A percentile compares a stretch with the other conserved stretches of the same genome.
phyloP scores from a whole-genome alignment of 2,797 vertebrate species.

The Salmo trutta region DNA sequence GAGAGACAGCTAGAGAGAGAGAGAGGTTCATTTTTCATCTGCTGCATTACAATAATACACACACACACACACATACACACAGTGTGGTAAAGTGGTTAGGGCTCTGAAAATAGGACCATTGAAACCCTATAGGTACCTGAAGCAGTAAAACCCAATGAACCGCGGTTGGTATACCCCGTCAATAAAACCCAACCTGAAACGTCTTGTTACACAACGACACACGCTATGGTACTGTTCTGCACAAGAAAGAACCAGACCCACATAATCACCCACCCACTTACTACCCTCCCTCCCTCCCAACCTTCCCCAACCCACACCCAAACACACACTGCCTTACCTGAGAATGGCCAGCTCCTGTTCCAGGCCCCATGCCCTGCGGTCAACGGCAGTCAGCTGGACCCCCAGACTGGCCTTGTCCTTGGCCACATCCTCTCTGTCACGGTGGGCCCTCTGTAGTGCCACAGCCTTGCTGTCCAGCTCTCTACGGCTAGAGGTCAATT shows the following conservation, averaged over 20 bases:
- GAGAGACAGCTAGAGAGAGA: neutral
- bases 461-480: slow-evolving; percentile 70
- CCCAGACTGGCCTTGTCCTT: slow-evolving; percentile 75
- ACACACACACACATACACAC: no score
- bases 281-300: slow-evolving; percentile 25
- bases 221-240: neutral
- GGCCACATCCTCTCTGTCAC: slow-evolving; percentile 74
- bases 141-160: slow-evolving; percentile 64
- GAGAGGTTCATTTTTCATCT: neutral
- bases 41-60: neutral
- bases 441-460: slow-evolving; percentile 61
- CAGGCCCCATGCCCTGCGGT: slow-evolving; percentile 70
- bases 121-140: slow-evolving; percentile 57
- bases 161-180: slow-evolving; percentile 56
- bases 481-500: slow-evolving; percentile 68
- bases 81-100: slow-evolving; percentile 34
- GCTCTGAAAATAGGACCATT: slow-evolving; percentile 43
- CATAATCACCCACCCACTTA: slow-evolving; percentile 32
- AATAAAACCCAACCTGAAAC: slow-evolving; percentile 65
- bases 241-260: slow-evolving; percentile 8
- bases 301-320: slow-evolving; percentile 16
- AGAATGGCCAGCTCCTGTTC: slow-evolving; percentile 74
- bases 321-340: slow-evolving; percentile 56
- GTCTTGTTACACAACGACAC: slow-evolving; percentile 52
- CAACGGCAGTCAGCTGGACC: slow-evolving; percentile 74